Base-by-base conservation (phyloP, 1,140 invertebrate species). In the Pseudomyrmex flavicornis region DNA sequence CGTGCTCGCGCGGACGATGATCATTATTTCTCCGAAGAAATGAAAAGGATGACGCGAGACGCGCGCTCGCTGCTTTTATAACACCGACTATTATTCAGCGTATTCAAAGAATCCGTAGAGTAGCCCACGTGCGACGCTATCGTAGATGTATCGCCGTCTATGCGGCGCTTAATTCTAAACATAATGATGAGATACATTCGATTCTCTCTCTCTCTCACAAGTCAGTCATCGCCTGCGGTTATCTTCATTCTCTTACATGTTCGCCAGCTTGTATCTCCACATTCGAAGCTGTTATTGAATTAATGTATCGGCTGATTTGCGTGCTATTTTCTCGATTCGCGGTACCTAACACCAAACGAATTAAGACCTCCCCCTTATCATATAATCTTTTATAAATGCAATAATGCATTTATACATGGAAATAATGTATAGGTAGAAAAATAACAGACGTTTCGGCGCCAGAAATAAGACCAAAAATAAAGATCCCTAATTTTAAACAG, bases 11-110 rank as follows among this genome's bases (percentile, higher is more conserved):
- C 73, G 73, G 20, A 48, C 59, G 65, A 26, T 35, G 12, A 79
- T 79, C 54, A 79, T 3, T 35, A 79, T 80, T 80, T 80, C 76
- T 80, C 65, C 54, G 22, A 80, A 79, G 76, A 54, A 79, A 12
- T 70, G 44, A 35, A 35, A 58, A 61, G 20, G 66, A 80, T 72
- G 76, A 80, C 76, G 56, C 35, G 35, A 35, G 35, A n/a, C 44
- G 48, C 44, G 61, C 20, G 65, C 66, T 70, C 54, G 76, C 26
- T 10, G 54, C 76, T 44, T 79, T 69, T 69, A 70, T 70, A 20
- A 22, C 35, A 3, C 20, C 68, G 66, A 7, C 46, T 72, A 80
- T 80, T 80, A 70, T 80, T 80, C 66, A 80, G 44, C 44, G 44
- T 59, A 74, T 69, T 80, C 76, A 17, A 72, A 54, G 54, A 80